These are phyloP conservation scores for Coregonus clupeaformis DNA, from an alignment of 2,113 vertebrate genomes.

Conservation along the genomic window DNA sequence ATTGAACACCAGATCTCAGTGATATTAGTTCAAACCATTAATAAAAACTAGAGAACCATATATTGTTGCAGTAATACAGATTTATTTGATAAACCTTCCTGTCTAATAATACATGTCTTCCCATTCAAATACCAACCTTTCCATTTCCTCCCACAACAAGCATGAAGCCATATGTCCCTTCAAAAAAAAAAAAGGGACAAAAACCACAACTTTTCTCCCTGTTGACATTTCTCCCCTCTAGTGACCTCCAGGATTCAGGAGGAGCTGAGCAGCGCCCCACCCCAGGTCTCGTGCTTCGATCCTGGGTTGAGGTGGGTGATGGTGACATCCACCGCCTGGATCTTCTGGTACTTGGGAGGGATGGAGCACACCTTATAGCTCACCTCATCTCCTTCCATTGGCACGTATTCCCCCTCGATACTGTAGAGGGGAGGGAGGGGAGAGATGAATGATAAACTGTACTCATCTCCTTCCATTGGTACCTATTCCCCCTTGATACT, in stretches of 20 bases:
- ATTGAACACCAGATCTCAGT: too few relatives aligned
- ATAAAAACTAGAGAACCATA: not conserved
- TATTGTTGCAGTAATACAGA: not conserved
- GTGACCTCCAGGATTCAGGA: constrained; percentile 74
- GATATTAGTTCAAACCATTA: not conserved
- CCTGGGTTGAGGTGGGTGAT: constrained; percentile 91
- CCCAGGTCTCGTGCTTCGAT: constrained; percentile 95
- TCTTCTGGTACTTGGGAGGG: constrained; percentile 90
- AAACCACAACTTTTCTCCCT: not conserved
- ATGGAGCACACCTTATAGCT: constrained; percentile 94
- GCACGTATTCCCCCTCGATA: constrained; percentile 95
- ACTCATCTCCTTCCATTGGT: constrained; percentile 89
- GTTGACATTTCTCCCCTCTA: not conserved
- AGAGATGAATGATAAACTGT: too few relatives aligned
- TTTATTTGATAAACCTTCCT: constrained; percentile 3
- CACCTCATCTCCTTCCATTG: constrained; percentile 90
- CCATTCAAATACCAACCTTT: not conserved
- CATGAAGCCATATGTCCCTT: too few relatives aligned
- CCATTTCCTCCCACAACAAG: not conserved
- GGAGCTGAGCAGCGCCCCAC: constrained; percentile 78
- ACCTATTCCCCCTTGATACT: constrained; percentile 97
- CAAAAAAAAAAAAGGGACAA: not conserved
- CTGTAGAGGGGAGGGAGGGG: constrained; percentile 62
- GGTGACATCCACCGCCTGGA: constrained; percentile 93
- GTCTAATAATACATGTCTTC: too few relatives aligned